Evolutionary conservation across 2,888 invertebrate species (phyloP).

Genomic region (Cyrtodaria siliqua): DNA sequence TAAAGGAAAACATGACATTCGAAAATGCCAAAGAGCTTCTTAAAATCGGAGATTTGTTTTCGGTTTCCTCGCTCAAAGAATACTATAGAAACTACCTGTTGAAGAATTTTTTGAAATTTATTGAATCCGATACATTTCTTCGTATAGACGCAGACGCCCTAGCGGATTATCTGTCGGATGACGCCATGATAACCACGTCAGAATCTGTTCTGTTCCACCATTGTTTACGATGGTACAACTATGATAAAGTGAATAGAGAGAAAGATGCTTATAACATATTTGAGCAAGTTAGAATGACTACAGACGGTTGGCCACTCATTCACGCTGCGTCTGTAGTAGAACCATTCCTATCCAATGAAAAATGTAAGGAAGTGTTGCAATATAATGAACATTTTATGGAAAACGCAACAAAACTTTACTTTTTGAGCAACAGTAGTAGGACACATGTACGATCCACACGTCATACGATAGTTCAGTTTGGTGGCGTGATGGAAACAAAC

Average conservation of each 20-base stretch:
- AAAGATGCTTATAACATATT: constrained; percentile 59
- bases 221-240: constrained; percentile 65
- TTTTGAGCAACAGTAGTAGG: constrained; percentile 41
- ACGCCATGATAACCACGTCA: constrained; percentile 65
- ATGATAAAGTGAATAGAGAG: constrained; percentile 58
- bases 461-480: constrained; percentile 64
- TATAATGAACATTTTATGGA: constrained; percentile 57
- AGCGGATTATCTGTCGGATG: constrained; percentile 64
- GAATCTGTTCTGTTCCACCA: constrained; percentile 63
- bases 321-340: constrained; percentile 51
- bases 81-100: constrained; percentile 67
- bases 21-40: constrained; percentile 67
- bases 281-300: constrained; percentile 59
- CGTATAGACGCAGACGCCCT: constrained; percentile 63
- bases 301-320: constrained; percentile 60
- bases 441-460: constrained; percentile 58
- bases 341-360: constrained; percentile 56
- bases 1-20: constrained; percentile 68
- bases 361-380: constrained; percentile 54
- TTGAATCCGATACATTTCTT: constrained; percentile 66
- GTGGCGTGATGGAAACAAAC: constrained; percentile 61
- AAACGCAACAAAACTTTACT: constrained; percentile 58
- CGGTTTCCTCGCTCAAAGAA: constrained; percentile 57
- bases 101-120: constrained; percentile 66
- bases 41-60: constrained; percentile 67